A percentile compares a stretch with the other conserved stretches of the same genome.
phyloP scores from a whole-genome alignment of 2,113 vertebrate species.

The Pteropus alecto region DNA sequence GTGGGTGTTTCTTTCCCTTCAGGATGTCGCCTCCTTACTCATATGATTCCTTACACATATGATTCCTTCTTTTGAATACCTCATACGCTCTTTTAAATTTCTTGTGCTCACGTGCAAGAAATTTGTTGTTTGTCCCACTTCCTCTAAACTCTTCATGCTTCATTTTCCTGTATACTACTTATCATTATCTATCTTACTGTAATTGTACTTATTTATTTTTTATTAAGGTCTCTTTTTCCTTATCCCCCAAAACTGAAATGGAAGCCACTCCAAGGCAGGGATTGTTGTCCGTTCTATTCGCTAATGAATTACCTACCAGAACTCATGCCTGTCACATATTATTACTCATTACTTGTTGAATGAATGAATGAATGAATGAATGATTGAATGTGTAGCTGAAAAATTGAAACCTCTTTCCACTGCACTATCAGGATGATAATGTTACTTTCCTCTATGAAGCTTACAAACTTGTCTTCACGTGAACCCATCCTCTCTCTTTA shows the following conservation, averaged over 20 bases:
- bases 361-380: neutral
- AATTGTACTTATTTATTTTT: neutral
- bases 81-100: neutral
- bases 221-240: neutral
- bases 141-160: neutral
- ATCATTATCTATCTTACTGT: neutral
- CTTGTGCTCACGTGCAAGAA: no score
- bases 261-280: neutral
- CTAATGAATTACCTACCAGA: neutral
- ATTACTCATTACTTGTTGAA: neutral
- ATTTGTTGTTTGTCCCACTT: neutral
- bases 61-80: neutral
- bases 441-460: neutral
- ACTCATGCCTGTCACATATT: neutral
- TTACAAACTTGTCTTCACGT: fast-evolving
- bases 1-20: neutral
- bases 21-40: neutral
- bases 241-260: neutral
- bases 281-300: neutral
- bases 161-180: neutral
- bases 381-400: neutral
- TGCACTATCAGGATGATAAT: no score
- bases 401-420: neutral
- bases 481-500: neutral
- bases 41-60: fast-evolving